Evolutionary conservation across 2,888 invertebrate genomes (phyloP).

Genomic region (Sipha maydis): DNA sequence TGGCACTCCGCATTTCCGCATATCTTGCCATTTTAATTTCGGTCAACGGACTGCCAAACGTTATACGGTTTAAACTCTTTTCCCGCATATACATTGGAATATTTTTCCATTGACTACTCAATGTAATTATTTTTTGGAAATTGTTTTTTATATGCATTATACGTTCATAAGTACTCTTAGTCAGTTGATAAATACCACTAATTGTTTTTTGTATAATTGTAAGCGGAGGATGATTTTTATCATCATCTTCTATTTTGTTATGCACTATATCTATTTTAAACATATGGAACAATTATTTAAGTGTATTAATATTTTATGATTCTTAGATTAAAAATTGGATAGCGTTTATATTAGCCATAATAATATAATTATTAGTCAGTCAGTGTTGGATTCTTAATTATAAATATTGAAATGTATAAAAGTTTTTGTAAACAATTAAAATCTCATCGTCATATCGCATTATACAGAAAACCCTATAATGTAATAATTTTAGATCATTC

Average conservation of each 20-base stretch:
- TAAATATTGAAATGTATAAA: no score
- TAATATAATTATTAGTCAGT: no score
- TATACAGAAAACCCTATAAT: no score
- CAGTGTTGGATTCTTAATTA: no score
- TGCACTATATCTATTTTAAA: background rate
- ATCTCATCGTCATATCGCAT: no score
- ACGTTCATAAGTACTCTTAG: slow-evolving; percentile 33
- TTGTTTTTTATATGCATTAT: slow-evolving; percentile 29
- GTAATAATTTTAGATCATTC: no score
- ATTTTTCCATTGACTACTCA: slow-evolving; percentile 41
- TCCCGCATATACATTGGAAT: slow-evolving; percentile 44
- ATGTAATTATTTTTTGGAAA: slow-evolving; percentile 24
- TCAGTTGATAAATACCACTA: slow-evolving; percentile 20
- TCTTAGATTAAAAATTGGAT: no score
- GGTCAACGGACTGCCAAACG: background rate
- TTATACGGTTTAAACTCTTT: slow-evolving; percentile 27
- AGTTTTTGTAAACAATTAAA: no score
- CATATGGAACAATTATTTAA: background rate
- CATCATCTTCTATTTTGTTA: background rate
- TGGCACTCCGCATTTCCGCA: slow-evolving; percentile 69
- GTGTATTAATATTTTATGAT: no score
- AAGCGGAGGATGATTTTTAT: background rate
- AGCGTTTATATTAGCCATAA: no score
- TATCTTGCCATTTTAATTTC: slow-evolving; percentile 67
- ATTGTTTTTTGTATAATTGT: slow-evolving; percentile 28